These are phyloP conservation scores for Leptopterna dolabrata DNA, from an alignment of 2,888 invertebrate species.

Conservation along the genomic window DNA sequence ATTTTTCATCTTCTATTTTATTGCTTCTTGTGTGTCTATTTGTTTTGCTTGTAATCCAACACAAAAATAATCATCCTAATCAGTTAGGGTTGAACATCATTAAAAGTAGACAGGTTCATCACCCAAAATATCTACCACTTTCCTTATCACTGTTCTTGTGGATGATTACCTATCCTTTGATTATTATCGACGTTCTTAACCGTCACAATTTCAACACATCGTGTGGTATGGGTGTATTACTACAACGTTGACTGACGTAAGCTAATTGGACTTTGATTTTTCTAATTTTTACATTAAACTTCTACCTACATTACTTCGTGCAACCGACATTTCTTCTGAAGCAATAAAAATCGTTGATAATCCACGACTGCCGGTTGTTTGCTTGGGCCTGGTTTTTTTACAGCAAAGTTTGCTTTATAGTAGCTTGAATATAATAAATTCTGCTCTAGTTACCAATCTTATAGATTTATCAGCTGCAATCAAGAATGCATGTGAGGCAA, in stretches of 20 bases:
- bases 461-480: background rate
- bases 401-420: background rate
- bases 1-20: constrained; percentile 62
- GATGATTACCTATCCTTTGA: too few species aligned
- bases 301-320: too few species aligned
- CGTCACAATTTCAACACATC: too few species aligned
- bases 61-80: background rate
- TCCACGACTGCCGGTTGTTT: background rate
- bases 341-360: background rate
- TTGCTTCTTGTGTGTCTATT: constrained; percentile 64
- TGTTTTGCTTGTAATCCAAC: background rate
- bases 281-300: too few species aligned
- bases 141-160: too few species aligned
- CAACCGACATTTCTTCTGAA: too few species aligned
- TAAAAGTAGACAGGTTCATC: too few species aligned
- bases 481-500: background rate
- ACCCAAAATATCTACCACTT: background rate
- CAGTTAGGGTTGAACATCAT: background rate
- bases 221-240: background rate
- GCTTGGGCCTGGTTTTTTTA: background rate
- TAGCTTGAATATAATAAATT: background rate
- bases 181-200: too few species aligned
- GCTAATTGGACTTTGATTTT: too few species aligned
- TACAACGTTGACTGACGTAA: background rate
- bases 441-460: background rate